Evolutionary conservation across 2,113 vertebrate species (phyloP).

Genomic region (Vidua chalybeata): DNA sequence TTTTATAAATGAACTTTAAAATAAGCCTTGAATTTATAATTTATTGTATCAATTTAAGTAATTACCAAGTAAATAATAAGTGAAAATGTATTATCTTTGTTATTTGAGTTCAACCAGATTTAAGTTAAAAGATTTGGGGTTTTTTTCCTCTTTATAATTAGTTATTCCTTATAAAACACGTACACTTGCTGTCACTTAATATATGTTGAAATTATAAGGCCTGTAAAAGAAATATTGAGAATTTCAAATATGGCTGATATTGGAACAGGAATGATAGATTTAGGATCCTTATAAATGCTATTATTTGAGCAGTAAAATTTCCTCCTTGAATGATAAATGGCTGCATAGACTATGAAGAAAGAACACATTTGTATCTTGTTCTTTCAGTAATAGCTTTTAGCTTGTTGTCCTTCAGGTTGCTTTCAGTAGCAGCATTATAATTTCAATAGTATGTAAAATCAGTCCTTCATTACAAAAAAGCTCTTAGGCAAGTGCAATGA

Average conservation of each 20-base stretch:
- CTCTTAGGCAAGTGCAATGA: neutral
- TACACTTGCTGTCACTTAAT: neutral
- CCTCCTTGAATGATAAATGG: neutral
- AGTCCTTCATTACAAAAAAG: neutral
- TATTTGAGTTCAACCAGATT: neutral
- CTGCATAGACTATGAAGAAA: neutral
- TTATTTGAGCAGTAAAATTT: neutral
- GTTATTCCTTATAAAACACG: neutral
- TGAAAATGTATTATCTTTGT: neutral
- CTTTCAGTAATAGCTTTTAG: neutral
- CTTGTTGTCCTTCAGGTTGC: conserved; percentile 11
- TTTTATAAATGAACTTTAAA: neutral
- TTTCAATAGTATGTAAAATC: conserved; percentile 14
- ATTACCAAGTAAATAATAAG: neutral
- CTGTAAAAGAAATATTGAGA: neutral
- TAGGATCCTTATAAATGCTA: neutral
- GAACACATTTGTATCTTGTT: neutral
- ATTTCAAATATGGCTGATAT: neutral
- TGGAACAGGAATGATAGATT: neutral
- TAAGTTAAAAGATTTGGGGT: neutral
- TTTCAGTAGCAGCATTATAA: neutral
- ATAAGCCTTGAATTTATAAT: neutral
- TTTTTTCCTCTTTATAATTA: neutral
- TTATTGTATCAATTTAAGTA: neutral
- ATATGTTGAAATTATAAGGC: neutral